Evolutionary conservation across 2,888 invertebrate species (phyloP).

Genomic region (Euplexia lucipara): DNA sequence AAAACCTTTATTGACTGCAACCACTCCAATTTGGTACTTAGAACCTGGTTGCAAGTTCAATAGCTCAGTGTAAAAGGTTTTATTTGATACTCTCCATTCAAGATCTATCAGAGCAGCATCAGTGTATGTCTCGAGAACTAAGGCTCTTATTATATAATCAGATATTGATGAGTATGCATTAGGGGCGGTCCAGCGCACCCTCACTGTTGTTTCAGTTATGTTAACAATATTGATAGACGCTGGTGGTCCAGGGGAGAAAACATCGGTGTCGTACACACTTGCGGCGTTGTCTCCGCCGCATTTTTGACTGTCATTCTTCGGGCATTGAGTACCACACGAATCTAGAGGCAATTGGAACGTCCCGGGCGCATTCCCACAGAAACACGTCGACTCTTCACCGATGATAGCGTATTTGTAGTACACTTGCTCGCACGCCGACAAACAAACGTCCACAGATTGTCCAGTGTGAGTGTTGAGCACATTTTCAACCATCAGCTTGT

Average conservation of each 20-base stretch:
- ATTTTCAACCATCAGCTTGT: constrained; percentile 77
- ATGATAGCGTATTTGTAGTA: constrained; percentile 87
- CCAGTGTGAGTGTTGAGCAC: constrained; percentile 86
- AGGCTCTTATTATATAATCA: constrained; percentile 90
- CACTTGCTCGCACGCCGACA: constrained; percentile 86
- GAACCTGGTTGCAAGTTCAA: constrained; percentile 94
- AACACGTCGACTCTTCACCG: constrained; percentile 85
- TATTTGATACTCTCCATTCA: constrained; percentile 92
- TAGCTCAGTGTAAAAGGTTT: constrained; percentile 90
- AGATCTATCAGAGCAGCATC: constrained; percentile 85
- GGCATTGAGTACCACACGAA: constrained; percentile 91
- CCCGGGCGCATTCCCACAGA: constrained; percentile 85
- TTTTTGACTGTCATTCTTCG: constrained; percentile 90
- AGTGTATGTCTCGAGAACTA: constrained; percentile 91
- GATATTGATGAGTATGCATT: constrained; percentile 89
- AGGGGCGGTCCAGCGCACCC: constrained; percentile 91
- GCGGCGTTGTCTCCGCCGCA: constrained; percentile 93
- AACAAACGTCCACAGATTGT: constrained; percentile 86
- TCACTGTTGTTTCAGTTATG: constrained; percentile 92
- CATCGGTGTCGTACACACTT: constrained; percentile 93
- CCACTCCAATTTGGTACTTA: constrained; percentile 93
- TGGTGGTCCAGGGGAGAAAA: constrained; percentile 93
- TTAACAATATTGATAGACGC: constrained; percentile 90
- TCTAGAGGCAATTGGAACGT: constrained; percentile 83
- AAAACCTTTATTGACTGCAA: constrained; percentile 92